A percentile compares a stretch with the other conserved stretches of the same genome.
Conservation (phyloP, 2,888 invertebrate species). For the Ichneumon xanthorius region DNA sequence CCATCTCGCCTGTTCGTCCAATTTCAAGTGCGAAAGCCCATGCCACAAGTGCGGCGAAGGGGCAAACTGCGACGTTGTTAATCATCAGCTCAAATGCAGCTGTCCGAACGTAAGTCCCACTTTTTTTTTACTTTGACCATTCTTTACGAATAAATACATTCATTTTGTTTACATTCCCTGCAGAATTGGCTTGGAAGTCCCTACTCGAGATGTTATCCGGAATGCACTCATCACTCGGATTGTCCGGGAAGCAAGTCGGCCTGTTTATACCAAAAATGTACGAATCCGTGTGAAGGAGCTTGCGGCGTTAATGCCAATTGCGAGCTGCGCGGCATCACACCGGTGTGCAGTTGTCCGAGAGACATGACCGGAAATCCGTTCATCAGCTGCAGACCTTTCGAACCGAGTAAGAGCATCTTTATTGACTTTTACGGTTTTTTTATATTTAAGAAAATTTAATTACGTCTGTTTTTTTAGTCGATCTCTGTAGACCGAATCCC, state of each 20-base stretch:
- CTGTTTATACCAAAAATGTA: slow-evolving; percentile 93
- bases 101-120: slow-evolving; percentile 90
- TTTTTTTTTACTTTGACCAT: not conserved
- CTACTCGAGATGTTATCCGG: slow-evolving; percentile 91
- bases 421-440: slow-evolving; percentile 38
- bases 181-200: slow-evolving; percentile 93
- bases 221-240: slow-evolving; percentile 92
- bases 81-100: slow-evolving; percentile 92
- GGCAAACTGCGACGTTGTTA: slow-evolving; percentile 91
- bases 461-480: slow-evolving; percentile 86
- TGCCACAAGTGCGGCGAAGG: slow-evolving; percentile 92
- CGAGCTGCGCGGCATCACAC: slow-evolving; percentile 91
- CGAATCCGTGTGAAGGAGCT: slow-evolving; percentile 93
- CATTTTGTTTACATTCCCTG: slow-evolving; percentile 4
- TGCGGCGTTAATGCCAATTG: slow-evolving; percentile 94
- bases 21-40: slow-evolving; percentile 91
- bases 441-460: slow-evolving; percentile 76
- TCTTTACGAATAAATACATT: not conserved
- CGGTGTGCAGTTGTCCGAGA: slow-evolving; percentile 94
- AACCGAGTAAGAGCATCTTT: slow-evolving; percentile 87
- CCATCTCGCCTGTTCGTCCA: slow-evolving; percentile 89
- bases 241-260: slow-evolving; percentile 92
- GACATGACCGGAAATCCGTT: slow-evolving; percentile 96
- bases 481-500: slow-evolving; percentile 95
- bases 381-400: slow-evolving; percentile 92